Evolutionary conservation across 1,140 invertebrate genomes (phyloP), one percentile per base, ranked within the genome.

Genomic region (Apis laboriosa): DNA sequence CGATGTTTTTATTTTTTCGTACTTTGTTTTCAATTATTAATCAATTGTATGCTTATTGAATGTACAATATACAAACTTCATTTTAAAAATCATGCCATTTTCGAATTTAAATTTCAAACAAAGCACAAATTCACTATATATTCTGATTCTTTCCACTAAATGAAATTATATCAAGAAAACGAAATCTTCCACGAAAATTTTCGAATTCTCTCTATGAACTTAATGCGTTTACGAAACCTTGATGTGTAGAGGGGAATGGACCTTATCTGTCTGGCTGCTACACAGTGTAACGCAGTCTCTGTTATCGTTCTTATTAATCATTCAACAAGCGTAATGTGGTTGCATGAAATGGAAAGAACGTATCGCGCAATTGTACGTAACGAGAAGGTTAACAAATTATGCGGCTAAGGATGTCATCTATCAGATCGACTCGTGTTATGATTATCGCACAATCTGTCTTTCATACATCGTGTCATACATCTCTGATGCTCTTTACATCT

Each of bases 321-420:
- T 82, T 82, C 80, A 77, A 77, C 74, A 28, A 60, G 64, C 56
- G 80, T 81, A 81, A 81, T 72, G 28, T 76, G 66, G 73, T 71
- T 85, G 85, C 63, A 75, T 51, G 60, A 86, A 79, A 73, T 73
- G 70, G 63, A 77, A 86, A 70, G 77, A 74, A 70, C 28, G 63
- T 72, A 78, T 80, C 74, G 66, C 84, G 56, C 64, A 56, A 77
- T 83, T 63, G 21, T 43, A n/a, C 60, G 75, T 83, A 83, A 87
- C 77, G 51, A 51, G 64, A 63, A 78, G 84, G 61, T 78, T 87
- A 75, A 74, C 80, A 82, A 77, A 82, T 82, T 76, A 74, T 61
- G 13, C 75, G 24, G 51, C 55, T 60, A 28, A 82, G 80, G 80
- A 82, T 68, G 80, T 68, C 80, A 56, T 64, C 53, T 76, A 68